Conservation (phyloP, 2,113 vertebrate species). For the Cyanocitta stelleri region DNA sequence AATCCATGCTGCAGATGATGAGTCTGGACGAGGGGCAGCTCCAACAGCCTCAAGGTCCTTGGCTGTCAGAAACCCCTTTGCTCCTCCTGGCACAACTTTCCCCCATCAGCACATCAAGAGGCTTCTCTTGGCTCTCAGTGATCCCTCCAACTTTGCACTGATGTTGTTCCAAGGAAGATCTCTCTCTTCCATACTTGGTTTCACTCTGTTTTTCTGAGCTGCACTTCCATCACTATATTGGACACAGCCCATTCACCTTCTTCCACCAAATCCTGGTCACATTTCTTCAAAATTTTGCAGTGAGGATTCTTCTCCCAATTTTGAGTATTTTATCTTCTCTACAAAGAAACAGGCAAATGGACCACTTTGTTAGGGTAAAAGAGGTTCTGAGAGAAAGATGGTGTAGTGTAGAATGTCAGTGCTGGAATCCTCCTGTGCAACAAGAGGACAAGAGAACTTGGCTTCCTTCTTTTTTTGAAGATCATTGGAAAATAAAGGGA, state of each 20-base stretch:
- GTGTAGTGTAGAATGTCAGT: accelerated
- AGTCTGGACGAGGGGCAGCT: not conserved
- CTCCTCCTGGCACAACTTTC: not conserved
- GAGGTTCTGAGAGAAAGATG: not conserved
- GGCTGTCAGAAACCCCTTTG: not conserved
- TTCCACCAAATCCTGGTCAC: not conserved
- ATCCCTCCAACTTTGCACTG: not conserved
- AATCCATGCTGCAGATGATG: not conserved
- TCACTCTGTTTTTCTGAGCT: not conserved
- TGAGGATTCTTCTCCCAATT: not conserved
- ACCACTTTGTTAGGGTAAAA: not conserved
- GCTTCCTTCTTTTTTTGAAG: not conserved
- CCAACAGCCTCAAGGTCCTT: not conserved
- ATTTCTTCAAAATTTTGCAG: not conserved
- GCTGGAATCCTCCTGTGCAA: not conserved
- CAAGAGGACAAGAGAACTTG: accelerated
- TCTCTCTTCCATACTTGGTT: not conserved
- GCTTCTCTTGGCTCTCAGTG: not conserved
- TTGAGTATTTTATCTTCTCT: not conserved
- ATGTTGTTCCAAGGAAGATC: not conserved
- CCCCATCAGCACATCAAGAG: not conserved
- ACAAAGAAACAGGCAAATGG: not conserved
- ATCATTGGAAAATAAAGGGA: not conserved
- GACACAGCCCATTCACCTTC: not conserved
- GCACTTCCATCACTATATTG: not conserved